Percentiles rank a stretch among this genome's conserved stretches.
Evolutionary conservation across 2,113 vertebrate genomes (phyloP).

Genomic region (Nettapus auritus): DNA sequence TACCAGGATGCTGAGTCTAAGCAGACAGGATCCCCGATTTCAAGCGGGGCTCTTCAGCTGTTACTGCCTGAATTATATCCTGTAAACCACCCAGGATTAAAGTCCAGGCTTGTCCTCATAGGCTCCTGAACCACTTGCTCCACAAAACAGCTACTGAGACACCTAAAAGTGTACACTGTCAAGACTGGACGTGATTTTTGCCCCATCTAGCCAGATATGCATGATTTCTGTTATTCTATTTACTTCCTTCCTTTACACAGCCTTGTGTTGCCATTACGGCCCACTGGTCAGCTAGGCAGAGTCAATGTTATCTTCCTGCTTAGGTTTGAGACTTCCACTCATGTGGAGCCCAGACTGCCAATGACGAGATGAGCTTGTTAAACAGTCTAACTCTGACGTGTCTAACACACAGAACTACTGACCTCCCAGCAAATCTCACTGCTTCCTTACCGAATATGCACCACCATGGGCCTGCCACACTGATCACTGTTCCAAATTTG

Average conservation of each 20-base stretch:
- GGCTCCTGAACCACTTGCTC: not conserved
- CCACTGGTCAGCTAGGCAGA: not conserved
- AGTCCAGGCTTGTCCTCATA: not conserved
- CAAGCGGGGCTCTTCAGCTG: not conserved
- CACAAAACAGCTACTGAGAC: not conserved
- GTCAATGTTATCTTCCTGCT: not conserved
- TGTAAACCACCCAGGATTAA: not conserved
- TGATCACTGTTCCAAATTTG: not conserved
- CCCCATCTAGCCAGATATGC: not conserved
- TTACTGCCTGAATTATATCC: not conserved
- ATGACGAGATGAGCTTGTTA: not conserved
- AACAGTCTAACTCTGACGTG: not conserved
- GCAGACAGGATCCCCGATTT: not conserved
- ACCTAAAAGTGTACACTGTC: not conserved
- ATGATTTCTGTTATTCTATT: not conserved
- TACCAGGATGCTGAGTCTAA: not conserved
- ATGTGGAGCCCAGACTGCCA: not conserved
- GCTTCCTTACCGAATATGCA: not conserved
- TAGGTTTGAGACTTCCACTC: not conserved
- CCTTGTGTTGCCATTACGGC: not conserved
- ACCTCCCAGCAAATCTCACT: not conserved
- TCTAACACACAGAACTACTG: not conserved
- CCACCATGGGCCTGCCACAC: not conserved
- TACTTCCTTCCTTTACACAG: not conserved
- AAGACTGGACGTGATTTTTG: not conserved